Percentiles rank a stretch among this genome's conserved stretches.
Conservation (phyloP, 2,888 invertebrate species). For the Spialia ferax region DNA sequence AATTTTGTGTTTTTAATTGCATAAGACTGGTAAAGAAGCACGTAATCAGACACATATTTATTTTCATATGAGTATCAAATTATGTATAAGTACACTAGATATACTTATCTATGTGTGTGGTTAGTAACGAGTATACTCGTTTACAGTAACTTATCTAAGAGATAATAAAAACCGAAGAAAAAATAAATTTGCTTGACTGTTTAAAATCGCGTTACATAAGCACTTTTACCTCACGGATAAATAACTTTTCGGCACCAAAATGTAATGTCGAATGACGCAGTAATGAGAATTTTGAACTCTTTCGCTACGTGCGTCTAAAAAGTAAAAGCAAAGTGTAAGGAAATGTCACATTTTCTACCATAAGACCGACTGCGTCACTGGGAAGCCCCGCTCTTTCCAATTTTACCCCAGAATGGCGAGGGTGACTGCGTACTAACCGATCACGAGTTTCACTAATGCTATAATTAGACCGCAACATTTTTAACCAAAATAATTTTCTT, state of each 20-base stretch:
- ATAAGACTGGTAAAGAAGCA: too few species aligned
- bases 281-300: background rate
- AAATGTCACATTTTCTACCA: slow-evolving; percentile 40
- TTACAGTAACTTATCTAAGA: too few species aligned
- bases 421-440: slow-evolving; percentile 35
- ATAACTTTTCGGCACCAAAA: background rate
- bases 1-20: too few species aligned
- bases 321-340: background rate
- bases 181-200: too few species aligned
- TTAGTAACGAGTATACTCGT: too few species aligned
- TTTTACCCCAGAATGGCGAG: slow-evolving; percentile 28
- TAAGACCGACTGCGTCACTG: slow-evolving; percentile 52
- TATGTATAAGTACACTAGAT: too few species aligned
- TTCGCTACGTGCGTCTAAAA: background rate
- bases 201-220: too few species aligned
- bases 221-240: background rate
- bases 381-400: slow-evolving; percentile 52
- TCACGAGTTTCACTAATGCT: slow-evolving; percentile 19
- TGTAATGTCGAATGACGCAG: background rate
- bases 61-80: too few species aligned
- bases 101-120: too few species aligned
- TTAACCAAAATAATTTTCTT: background rate
- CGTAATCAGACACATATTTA: too few species aligned
- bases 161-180: too few species aligned
- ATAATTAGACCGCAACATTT: slow-evolving; percentile 13